Evolutionary conservation across 37 sponge, comb jelly and placozoan species (phyloP), one percentile per base, ranked within the genome.

Genomic region (Lycopodina hypogea): DNA sequence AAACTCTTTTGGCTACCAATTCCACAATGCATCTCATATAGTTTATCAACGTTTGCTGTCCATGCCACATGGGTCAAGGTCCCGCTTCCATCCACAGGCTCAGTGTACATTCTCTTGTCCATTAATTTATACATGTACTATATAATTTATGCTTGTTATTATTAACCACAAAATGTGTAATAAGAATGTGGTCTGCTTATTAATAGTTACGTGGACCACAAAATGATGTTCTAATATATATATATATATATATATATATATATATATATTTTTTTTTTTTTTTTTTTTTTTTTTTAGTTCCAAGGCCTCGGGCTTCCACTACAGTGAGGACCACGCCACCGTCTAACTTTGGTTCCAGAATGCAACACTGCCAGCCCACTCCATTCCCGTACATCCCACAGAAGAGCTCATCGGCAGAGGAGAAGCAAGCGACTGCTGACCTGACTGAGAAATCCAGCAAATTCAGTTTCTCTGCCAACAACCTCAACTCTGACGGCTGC

Each of bases 391-490:
- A 2, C 24, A 7, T 9, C 19, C 38, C 68, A 35, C 56, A 73
- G 74, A 73, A 55, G 74, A 53, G 35, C 28, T 35, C 12, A 15
- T 7, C 48, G 45, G 41, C n/a, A 42, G 71, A 48, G 35, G 14
- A 4, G 6, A n/a, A 35, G 61, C 77, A 29, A 64, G 26, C n/a
- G 30, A 40, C 77, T n/a, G 19, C 61, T 60, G n/a, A 22, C 63
- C 24, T 41, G 58, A 38, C 74, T 15, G 56, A 34, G 36, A 39
- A 39, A 50, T 42, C 42, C 26, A 40, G 29, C 42, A 51, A 42
- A 7, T 55, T 78, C 55, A 68, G 68, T 35, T 40, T 78, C 53
- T 78, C 79, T 21, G 82, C 51, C 12, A 74, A 81, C 29, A 62
- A 71, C 34, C 52, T 81, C 51, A 74, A 81, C 60, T 71, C 64